A percentile compares a stretch with the other conserved stretches of the same genome.
phyloP scores from a whole-genome alignment of 92 coral and sea anemone genomes.

The Epizoanthus rinbou region DNA sequence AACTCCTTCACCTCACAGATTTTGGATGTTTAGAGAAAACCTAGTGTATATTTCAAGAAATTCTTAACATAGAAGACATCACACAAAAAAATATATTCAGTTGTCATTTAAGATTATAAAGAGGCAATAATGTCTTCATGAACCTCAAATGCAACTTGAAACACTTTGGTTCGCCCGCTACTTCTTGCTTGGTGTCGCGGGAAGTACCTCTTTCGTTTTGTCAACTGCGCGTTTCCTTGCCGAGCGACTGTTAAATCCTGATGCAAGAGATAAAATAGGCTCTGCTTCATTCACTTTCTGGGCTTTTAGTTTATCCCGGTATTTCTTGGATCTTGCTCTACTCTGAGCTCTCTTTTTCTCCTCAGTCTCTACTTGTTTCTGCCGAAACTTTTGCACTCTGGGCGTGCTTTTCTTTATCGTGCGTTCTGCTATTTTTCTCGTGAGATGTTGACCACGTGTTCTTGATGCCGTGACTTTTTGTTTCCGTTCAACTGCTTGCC shows the following conservation, averaged over 20 bases:
- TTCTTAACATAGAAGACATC: too few species aligned
- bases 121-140: too few species aligned
- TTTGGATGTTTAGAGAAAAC: too few species aligned
- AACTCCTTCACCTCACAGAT: too few species aligned
- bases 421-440: slow-evolving; percentile 33
- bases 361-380: slow-evolving; percentile 11
- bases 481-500: slow-evolving; percentile 45
- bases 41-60: too few species aligned
- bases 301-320: slow-evolving; percentile 35
- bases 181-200: slow-evolving; percentile 37
- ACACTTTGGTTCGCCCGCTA: too few species aligned
- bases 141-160: too few species aligned
- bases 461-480: slow-evolving; percentile 32
- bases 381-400: slow-evolving; percentile 34
- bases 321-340: slow-evolving; percentile 47
- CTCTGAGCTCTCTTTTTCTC: slow-evolving; percentile 21
- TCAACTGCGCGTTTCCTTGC: slow-evolving; percentile 52
- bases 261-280: neutral
- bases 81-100: too few species aligned
- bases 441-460: neutral
- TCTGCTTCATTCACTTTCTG: slow-evolving; percentile 18
- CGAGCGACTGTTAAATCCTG: slow-evolving; percentile 40
- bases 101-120: too few species aligned
- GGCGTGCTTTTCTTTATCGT: slow-evolving; percentile 33
- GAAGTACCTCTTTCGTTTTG: slow-evolving; percentile 30